Percentiles rank a stretch among this genome's conserved stretches.
Evolutionary conservation across 1,140 invertebrate species (phyloP).

Genomic region (Drosophila murphyi): DNA sequence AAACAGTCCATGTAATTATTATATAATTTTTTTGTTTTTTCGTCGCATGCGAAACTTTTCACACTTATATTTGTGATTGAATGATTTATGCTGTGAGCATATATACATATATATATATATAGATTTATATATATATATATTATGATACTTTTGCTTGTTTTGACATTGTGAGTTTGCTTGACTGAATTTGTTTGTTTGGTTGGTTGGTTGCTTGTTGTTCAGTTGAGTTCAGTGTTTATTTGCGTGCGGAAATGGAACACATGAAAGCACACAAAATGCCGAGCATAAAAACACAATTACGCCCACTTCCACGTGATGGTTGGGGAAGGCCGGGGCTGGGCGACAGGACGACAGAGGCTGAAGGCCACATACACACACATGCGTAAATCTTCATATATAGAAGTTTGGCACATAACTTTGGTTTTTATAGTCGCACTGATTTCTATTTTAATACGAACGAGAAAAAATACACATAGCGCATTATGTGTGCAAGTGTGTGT

Average conservation of each 20-base stretch:
- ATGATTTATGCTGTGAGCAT: neutral
- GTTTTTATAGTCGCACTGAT: slow-evolving; percentile 46
- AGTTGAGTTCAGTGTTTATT: slow-evolving; percentile 54
- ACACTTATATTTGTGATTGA: neutral
- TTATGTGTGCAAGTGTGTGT: slow-evolving; percentile 25
- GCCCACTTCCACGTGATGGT: slow-evolving; percentile 58
- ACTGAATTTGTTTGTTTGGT: slow-evolving; percentile 4
- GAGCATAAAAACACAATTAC: slow-evolving; percentile 79
- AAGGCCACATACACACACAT: slow-evolving; percentile 9
- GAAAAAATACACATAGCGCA: neutral
- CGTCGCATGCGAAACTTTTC: neutral
- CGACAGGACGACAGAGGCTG: slow-evolving; percentile 3
- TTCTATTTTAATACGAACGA: slow-evolving; percentile 36
- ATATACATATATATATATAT: neutral
- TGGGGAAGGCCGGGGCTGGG: neutral
- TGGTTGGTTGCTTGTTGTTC: slow-evolving; percentile 22
- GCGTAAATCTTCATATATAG: slow-evolving; percentile 37
- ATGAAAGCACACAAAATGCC: slow-evolving; percentile 70
- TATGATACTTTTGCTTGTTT: slow-evolving; percentile 15
- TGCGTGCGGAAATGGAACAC: slow-evolving; percentile 79
- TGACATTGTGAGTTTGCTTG: slow-evolving; percentile 13
- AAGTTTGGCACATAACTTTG: slow-evolving; percentile 42
- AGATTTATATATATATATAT: neutral
- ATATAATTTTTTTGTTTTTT: no score
- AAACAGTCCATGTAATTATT: no score